phyloP scores from a whole-genome alignment of 2,888 invertebrate genomes.

The Buathra laborator region DNA sequence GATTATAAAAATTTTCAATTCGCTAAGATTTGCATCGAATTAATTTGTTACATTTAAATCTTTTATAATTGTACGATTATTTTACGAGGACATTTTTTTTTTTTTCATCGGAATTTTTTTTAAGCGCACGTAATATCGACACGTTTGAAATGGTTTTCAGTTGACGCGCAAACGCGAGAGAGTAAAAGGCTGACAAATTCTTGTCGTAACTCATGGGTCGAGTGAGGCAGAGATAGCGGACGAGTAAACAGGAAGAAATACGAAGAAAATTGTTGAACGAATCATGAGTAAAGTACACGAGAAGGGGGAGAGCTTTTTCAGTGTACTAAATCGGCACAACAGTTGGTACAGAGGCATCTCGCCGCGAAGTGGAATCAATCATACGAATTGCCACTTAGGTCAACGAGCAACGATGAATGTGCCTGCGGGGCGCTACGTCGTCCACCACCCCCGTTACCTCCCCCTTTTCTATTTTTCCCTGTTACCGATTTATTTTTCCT shows the following conservation, averaged over 20 bases:
- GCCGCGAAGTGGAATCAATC: conserved; percentile 74
- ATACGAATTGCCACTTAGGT: conserved; percentile 77
- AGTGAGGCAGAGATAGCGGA: conserved; percentile 16
- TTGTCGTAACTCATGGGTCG: conserved; percentile 45
- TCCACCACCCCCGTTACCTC: not conserved
- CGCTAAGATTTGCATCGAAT: too few species aligned
- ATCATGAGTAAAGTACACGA: conserved; percentile 39
- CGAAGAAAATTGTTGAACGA: conserved; percentile 43
- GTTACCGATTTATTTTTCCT: conserved; percentile 57
- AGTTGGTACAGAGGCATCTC: conserved; percentile 23
- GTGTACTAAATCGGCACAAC: conserved; percentile 1
- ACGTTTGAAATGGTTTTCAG: conserved; percentile 18
- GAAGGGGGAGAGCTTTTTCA: not conserved
- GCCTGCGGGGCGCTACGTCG: conserved; percentile 6
- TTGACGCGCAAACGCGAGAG: conserved; percentile 22
- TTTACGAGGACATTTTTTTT: not conserved
- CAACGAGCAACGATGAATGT: conserved; percentile 67
- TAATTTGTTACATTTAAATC: too few species aligned
- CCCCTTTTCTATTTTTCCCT: conserved; percentile 7
- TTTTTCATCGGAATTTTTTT: not conserved
- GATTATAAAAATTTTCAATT: not conserved
- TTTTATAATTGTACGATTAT: too few species aligned
- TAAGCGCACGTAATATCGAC: not conserved
- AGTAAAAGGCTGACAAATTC: conserved; percentile 52
- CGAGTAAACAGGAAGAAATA: conserved; percentile 64